Evolutionary conservation across 2,113 vertebrate species (phyloP), one percentile per base, ranked within the genome.

Genomic region (Megaleporinus macrocephalus): DNA sequence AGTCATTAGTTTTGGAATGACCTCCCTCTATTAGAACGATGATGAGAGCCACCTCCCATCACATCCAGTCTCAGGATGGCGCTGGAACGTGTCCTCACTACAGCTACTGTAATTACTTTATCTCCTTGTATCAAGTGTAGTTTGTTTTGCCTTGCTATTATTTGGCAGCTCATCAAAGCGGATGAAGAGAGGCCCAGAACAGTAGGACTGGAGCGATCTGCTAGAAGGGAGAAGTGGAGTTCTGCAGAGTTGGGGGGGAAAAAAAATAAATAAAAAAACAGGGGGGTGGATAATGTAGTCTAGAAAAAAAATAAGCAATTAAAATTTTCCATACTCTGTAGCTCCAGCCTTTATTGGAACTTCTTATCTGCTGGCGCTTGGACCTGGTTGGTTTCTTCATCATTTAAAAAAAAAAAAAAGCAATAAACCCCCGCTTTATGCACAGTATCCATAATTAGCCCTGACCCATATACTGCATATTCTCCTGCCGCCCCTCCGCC

Each of bases 1-100:
- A 76, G 80, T 86, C 81, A 83, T 83, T 86, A 76, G 53, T 61
- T 83, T 63, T n/a, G 41, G 59, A 65, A 62, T 83, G 81, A 86
- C 84, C 84, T 73, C 78, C 53, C 27, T 75, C 76, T 49, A 76
- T 81, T 30, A 77, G 66, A 76, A 59, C 27, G 80, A 76, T 62
- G 77, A 82, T 80, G 65, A 78, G 69, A 83, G 78, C 24, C 51
- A 76, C 72, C 63, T 76, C 76, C 71, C 62, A 75, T 76, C 61
- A 51, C 55, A 70, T 70, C 63, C 80, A 11, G 65, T 66, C 80
- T 82, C 80, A 20, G 73, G 65, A 68, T 30, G 53, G 53, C 73
- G 44, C 80, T 76, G 2, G 26, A 18, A 69, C 80, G 22, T 70
- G 80, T 76, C 65, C 63, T 47, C 57, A 41, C 41, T 70, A 13